phyloP scores from a whole-genome alignment of 2,113 vertebrate genomes.

The Paradoxurus hermaphroditus region DNA sequence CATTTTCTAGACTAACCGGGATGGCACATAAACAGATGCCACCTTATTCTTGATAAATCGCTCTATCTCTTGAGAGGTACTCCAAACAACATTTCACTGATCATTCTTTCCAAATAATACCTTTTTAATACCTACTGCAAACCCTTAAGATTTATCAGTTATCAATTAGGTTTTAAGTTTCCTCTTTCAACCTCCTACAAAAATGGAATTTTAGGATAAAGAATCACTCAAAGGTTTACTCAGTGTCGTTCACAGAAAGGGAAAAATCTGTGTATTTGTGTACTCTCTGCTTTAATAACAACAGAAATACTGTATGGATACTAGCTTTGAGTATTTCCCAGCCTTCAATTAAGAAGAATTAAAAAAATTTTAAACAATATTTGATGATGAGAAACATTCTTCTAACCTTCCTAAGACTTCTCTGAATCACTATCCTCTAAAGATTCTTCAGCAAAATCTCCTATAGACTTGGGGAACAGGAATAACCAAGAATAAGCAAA shows the following conservation, averaged over 20 bases:
- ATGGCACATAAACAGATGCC: background rate
- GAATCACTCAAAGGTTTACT: background rate
- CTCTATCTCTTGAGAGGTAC: background rate
- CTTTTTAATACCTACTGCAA: background rate
- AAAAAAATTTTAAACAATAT: background rate
- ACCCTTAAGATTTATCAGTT: background rate
- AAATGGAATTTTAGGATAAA: background rate
- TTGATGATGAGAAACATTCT: background rate
- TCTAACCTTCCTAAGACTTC: slow-evolving; percentile 12
- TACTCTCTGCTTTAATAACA: slow-evolving; percentile 6
- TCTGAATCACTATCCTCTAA: slow-evolving; percentile 26
- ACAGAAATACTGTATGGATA: background rate
- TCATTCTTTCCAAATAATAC: background rate
- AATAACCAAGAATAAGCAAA: slow-evolving; percentile 11
- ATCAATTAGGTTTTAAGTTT: slow-evolving; percentile 1
- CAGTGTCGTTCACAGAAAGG: background rate
- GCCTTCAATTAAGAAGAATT: background rate
- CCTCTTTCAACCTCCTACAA: background rate
- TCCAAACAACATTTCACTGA: background rate
- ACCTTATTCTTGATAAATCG: slow-evolving; percentile 6
- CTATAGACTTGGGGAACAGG: background rate
- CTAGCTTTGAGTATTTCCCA: background rate
- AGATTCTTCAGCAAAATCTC: background rate
- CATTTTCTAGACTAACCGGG: background rate
- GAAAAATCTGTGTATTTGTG: background rate